Evolutionary conservation across 2,888 invertebrate species (phyloP).

Genomic region (Chrysomela aeneicollis): DNA sequence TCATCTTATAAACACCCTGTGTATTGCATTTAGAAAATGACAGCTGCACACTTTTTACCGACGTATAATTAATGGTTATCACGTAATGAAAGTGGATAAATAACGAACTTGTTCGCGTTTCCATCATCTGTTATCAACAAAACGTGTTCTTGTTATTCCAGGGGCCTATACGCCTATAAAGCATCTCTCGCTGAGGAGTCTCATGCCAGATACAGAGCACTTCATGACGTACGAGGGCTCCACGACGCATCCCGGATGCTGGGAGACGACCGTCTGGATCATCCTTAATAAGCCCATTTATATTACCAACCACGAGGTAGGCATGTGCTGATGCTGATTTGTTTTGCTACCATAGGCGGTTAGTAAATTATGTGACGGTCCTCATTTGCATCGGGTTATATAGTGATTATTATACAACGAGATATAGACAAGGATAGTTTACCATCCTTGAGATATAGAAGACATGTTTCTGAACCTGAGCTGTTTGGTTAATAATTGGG

Average conservation of each 20-base stretch:
- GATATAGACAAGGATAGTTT: no score
- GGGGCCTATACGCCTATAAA: slow-evolving; percentile 84
- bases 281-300: slow-evolving; percentile 98
- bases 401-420: no score
- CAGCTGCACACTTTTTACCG: no score
- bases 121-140: slow-evolving; percentile 2
- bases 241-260: slow-evolving; percentile 96
- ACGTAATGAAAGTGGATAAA: no score
- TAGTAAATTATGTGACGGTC: not conserved
- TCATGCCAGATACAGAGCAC: slow-evolving; percentile 90
- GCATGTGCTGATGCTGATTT: slow-evolving; percentile 41
- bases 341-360: not conserved
- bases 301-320: slow-evolving; percentile 94
- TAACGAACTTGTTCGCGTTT: no score
- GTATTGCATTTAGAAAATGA: no score
- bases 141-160: slow-evolving; percentile 58
- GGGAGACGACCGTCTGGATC: slow-evolving; percentile 99
- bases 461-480: no score
- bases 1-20: no score
- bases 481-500: no score
- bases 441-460: no score
- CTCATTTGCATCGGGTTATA: not conserved
- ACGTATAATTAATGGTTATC: no score
- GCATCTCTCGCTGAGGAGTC: slow-evolving; percentile 83
- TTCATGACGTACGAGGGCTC: slow-evolving; percentile 99